These are phyloP conservation scores for Loripinus fragilis DNA, from an alignment of 2,888 invertebrate species.

Conservation along the genomic window DNA sequence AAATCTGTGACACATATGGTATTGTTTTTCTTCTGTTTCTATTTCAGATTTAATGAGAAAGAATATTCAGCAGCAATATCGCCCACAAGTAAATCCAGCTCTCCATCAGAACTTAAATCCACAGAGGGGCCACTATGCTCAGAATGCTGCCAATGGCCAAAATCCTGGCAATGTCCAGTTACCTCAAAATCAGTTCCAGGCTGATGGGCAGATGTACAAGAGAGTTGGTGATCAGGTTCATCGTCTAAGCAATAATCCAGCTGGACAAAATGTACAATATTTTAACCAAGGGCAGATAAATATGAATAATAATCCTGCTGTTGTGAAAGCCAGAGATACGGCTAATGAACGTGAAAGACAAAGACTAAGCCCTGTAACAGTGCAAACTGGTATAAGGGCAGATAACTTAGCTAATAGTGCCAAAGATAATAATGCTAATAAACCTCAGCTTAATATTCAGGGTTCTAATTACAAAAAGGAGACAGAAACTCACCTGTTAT, in stretches of 20 bases:
- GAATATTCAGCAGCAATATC: conserved; percentile 6
- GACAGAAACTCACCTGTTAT: background rate
- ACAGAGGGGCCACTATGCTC: no score
- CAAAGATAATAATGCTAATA: background rate
- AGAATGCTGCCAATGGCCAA: no score
- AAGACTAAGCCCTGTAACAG: background rate
- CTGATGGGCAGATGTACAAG: conserved; percentile 18
- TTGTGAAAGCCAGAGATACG: background rate
- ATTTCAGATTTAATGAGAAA: background rate
- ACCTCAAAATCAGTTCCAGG: background rate
- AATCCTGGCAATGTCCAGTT: background rate
- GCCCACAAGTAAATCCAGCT: background rate
- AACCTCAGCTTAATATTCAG: background rate
- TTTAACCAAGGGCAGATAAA: conserved; percentile 5
- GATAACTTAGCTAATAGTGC: background rate
- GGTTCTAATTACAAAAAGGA: conserved; percentile 9
- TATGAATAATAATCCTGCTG: background rate
- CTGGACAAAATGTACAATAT: conserved; percentile 15
- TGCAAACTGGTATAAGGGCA: background rate
- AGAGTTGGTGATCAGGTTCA: conserved; percentile 13
- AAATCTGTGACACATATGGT: no score
- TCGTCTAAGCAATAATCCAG: background rate
- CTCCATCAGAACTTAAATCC: background rate
- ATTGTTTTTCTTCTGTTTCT: background rate
- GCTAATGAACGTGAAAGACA: background rate